Evolutionary conservation across 2,113 vertebrate species (phyloP).

Genomic region (Leptocoma aspasia): DNA sequence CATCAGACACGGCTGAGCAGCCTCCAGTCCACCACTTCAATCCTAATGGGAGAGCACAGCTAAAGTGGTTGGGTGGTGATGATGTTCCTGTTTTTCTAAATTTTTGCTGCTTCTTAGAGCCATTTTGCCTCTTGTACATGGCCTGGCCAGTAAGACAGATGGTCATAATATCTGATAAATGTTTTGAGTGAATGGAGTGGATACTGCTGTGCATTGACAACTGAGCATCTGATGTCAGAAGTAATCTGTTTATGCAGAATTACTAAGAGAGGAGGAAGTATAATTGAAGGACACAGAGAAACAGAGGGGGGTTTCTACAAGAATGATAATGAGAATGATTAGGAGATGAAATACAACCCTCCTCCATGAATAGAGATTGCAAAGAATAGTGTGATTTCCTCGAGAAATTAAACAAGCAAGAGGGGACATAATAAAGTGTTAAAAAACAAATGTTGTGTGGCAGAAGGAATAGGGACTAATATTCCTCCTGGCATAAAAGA

Average conservation of each 20-base stretch:
- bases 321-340: conserved; percentile 36
- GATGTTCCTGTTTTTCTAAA: not conserved
- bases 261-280: not conserved
- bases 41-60: not conserved
- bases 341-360: conserved; percentile 1
- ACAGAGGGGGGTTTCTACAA: not conserved
- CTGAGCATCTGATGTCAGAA: conserved; percentile 27
- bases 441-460: not conserved
- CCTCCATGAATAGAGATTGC: not conserved
- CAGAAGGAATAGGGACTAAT: not conserved
- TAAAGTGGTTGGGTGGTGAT: not conserved
- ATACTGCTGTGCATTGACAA: not conserved
- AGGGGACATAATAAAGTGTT: not conserved
- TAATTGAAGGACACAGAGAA: conserved; percentile 32
- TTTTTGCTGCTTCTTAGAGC: not conserved
- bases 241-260: not conserved
- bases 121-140: not conserved
- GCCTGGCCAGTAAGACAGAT: not conserved
- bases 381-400: not conserved
- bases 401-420: not conserved
- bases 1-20: not conserved
- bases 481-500: not conserved
- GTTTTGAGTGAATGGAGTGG: not conserved
- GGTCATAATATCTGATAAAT: conserved; percentile 25
- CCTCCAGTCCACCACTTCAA: not conserved